Base-by-base conservation (phyloP, 1,140 invertebrate genomes). In the Procambarus virginalis region DNA sequence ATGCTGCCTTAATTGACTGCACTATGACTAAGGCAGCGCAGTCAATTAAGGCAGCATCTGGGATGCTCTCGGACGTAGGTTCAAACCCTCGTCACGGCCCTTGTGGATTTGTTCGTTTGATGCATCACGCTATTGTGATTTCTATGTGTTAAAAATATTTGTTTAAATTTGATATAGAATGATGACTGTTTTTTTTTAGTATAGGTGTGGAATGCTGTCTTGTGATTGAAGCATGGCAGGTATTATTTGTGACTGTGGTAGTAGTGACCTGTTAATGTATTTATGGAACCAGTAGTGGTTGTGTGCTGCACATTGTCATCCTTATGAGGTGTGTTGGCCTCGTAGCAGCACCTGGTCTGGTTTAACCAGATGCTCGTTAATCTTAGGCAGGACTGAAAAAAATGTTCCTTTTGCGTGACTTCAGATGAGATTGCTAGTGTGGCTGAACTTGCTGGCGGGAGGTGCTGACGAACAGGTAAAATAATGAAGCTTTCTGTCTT, bases 381-480 rank as follows among this genome's bases (percentile, higher is more conserved):
- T 45, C 64, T 49, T 55, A 58, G 64, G 64, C 81, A 78, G 51
- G 17, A 34, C 58, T 79, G 81, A 84, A 86, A 83, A 83, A 73
- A 84, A 78, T 80, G 60, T 83, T 84, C 75, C 64, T 83, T 84
- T 89, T 84, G 88, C 88, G 76, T 89, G 78, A 88, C 85, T 90
- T 84, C 91, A 92, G 91, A 92, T 92, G 91, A 91, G 89, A 81
- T 84, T 92, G 81, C 82, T 92, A 86, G 86, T 86, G 86, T 92
- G 91, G 91, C 91, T 92, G 75, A 92, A 86, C 76, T 81, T 86
- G 49, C 78, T 92, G 85, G 78, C 84, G 75, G 82, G 48, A 84
- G 88, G 73, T 76, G 79, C 70, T 34, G 79, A 89, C 45, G 64
- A 89, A 46, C 68, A 89, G 88, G 88, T 89, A 89, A 89, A 73